These are phyloP conservation scores for Natrix natrix DNA, from an alignment of 2,797 vertebrate species.

Conservation along the genomic window DNA sequence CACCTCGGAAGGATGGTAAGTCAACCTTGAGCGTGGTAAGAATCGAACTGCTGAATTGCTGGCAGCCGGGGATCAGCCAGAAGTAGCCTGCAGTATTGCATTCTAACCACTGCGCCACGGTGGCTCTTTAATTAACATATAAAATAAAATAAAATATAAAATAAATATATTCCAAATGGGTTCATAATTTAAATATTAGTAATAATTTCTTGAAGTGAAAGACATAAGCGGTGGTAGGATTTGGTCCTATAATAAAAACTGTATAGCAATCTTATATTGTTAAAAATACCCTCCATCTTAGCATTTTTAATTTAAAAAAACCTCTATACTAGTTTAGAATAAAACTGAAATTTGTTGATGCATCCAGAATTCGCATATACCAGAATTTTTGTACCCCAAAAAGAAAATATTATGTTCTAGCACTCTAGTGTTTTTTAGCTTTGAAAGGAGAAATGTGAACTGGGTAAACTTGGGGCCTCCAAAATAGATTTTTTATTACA, in stretches of 20 bases:
- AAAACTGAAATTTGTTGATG: background rate
- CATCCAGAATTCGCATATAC: background rate
- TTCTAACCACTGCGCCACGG: too few species aligned
- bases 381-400: background rate
- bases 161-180: background rate
- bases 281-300: background rate
- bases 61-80: too few species aligned
- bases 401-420: background rate
- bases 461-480: background rate
- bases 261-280: background rate
- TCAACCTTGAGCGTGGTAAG: too few species aligned
- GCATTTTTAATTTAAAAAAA: background rate
- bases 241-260: background rate
- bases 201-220: background rate
- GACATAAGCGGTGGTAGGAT: background rate
- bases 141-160: background rate
- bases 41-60: too few species aligned
- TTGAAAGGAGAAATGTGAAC: background rate
- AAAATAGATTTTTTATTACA: background rate
- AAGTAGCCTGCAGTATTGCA: too few species aligned
- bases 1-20: too few species aligned
- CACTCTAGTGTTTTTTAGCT: background rate
- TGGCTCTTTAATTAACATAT: background rate
- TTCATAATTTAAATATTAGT: background rate
- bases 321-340: background rate